Percentiles rank a stretch among this genome's conserved stretches.
These are phyloP conservation scores for Brenthis hecate DNA, from an alignment of 2,888 invertebrate species.

Conservation along the genomic window DNA sequence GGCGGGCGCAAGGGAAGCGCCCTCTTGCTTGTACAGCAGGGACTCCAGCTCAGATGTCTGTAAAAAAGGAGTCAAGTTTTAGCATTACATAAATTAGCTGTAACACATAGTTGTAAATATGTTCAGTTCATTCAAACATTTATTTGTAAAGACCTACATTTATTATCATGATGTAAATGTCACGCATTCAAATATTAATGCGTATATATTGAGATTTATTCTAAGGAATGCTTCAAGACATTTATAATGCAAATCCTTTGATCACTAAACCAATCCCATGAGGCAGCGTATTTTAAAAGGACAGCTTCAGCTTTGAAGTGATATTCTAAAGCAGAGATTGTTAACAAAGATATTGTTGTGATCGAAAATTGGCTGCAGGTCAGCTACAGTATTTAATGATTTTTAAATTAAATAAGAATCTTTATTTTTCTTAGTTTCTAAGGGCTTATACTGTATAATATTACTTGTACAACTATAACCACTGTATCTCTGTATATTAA, in stretches of 20 bases:
- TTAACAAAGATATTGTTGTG: slow-evolving; percentile 42
- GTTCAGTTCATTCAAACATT: slow-evolving; percentile 20
- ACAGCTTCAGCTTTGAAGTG: slow-evolving; percentile 41
- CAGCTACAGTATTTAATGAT: neutral
- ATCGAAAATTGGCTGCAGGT: slow-evolving; percentile 39
- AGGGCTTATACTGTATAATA: too few relatives aligned
- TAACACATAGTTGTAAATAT: too few relatives aligned
- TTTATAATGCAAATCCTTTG: slow-evolving; percentile 48
- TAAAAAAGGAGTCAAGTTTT: slow-evolving; percentile 27
- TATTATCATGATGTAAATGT: slow-evolving; percentile 15
- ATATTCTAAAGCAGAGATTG: slow-evolving; percentile 41
- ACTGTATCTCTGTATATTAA: too few relatives aligned
- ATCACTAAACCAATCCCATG: slow-evolving; percentile 47
- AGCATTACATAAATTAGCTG: neutral
- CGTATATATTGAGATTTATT: slow-evolving; percentile 38
- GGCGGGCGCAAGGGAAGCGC: slow-evolving; percentile 84
- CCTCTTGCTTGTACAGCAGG: slow-evolving; percentile 89
- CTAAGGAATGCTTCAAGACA: slow-evolving; percentile 43
- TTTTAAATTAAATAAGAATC: neutral
- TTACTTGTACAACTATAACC: too few relatives aligned
- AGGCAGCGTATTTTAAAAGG: slow-evolving; percentile 45
- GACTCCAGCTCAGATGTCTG: slow-evolving; percentile 91
- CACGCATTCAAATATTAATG: slow-evolving; percentile 15
- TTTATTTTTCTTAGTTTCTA: too few relatives aligned
- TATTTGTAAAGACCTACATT: slow-evolving; percentile 4